These are phyloP conservation scores for Sebastes cheni DNA, from an alignment of 2,797 vertebrate species.

Conservation along the genomic window DNA sequence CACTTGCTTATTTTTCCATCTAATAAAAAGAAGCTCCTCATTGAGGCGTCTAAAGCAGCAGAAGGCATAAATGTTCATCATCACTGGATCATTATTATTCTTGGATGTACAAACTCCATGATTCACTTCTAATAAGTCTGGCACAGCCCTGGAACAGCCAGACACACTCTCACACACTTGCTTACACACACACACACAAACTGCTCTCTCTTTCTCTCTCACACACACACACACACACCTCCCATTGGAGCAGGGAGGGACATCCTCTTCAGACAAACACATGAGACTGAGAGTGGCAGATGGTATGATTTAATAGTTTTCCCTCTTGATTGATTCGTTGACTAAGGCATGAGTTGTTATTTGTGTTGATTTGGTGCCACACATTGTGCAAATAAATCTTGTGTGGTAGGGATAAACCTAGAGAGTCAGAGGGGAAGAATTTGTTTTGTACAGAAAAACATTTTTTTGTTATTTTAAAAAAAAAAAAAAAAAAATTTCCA, in stretches of 20 bases:
- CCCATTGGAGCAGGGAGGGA: constrained; percentile 30
- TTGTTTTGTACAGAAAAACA: background rate
- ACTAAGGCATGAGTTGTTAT: constrained; percentile 33
- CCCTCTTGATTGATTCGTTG: constrained; percentile 34
- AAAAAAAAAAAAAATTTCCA: background rate
- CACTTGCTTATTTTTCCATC: background rate
- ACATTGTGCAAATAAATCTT: background rate
- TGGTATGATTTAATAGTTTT: constrained; percentile 54
- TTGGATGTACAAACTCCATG: constrained; percentile 54
- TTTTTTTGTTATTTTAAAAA: background rate
- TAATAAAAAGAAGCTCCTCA: constrained; percentile 13
- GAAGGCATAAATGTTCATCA: constrained; percentile 31
- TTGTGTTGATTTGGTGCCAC: constrained; percentile 33
- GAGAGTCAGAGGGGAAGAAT: background rate
- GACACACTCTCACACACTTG: background rate
- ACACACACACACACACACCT: background rate
- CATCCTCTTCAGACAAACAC: constrained; percentile 21
- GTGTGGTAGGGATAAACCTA: background rate
- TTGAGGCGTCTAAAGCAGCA: constrained; percentile 27
- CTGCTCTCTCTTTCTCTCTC: no score
- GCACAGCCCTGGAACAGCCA: constrained; percentile 12
- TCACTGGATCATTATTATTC: constrained; percentile 52
- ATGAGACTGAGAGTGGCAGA: constrained; percentile 25
- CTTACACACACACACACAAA: background rate
- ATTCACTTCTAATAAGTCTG: constrained; percentile 53